These are phyloP conservation scores for Colius striatus DNA, from an alignment of 2,113 vertebrate species.

Conservation along the genomic window DNA sequence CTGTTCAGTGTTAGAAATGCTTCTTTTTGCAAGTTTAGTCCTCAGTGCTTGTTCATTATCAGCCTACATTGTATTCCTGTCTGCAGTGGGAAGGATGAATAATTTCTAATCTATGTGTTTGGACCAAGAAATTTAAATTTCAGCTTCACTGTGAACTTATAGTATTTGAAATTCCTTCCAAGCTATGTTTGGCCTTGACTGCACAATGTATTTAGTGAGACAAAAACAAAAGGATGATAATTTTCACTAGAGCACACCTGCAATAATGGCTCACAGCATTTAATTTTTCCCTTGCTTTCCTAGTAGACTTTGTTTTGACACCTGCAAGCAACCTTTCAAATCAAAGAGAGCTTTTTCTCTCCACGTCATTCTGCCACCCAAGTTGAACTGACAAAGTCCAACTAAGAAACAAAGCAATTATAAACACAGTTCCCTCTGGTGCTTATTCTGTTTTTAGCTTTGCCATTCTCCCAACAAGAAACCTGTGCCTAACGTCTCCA, in stretches of 20 bases:
- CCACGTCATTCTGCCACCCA: constrained; percentile 38
- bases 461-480: constrained; percentile 42
- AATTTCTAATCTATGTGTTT: constrained; percentile 50
- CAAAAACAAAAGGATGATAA: constrained; percentile 42
- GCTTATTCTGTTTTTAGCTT: constrained; percentile 71
- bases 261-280: constrained; percentile 48
- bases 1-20: neutral
- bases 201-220: constrained; percentile 34
- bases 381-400: constrained; percentile 26
- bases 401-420: constrained; percentile 61
- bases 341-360: constrained; percentile 55
- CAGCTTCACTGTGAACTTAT: constrained; percentile 21
- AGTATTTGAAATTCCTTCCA: constrained; percentile 41
- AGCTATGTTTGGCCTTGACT: constrained; percentile 17
- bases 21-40: neutral
- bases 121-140: constrained; percentile 50
- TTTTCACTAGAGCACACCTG: constrained; percentile 70
- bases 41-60: neutral
- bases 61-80: neutral
- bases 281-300: constrained; percentile 66
- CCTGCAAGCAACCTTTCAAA: constrained; percentile 73
- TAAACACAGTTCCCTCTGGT: constrained; percentile 39
- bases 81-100: constrained; percentile 7
- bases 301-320: constrained; percentile 70
- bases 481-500: constrained; percentile 35